Percentiles rank a stretch among this genome's conserved stretches.
phyloP scores from a whole-genome alignment of 2,113 vertebrate genomes.

The Chamaetylas fuelleborni region DNA sequence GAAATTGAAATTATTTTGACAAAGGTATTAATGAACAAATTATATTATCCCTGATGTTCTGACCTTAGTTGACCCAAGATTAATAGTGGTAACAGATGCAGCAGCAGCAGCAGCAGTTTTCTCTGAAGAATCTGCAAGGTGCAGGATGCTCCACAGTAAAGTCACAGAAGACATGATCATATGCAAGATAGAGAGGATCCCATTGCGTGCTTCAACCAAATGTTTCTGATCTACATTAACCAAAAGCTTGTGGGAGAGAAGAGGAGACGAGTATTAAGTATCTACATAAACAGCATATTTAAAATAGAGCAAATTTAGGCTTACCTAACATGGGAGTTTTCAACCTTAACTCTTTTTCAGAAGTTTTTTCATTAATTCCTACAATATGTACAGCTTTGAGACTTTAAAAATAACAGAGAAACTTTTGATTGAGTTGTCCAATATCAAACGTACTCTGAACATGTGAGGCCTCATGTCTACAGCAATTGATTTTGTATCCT shows the following conservation, averaged over 20 bases:
- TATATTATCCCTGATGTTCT: neutral
- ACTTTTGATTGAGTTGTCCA: neutral
- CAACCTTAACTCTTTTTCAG: neutral
- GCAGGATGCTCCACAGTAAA: conserved; percentile 91
- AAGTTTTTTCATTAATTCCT: neutral
- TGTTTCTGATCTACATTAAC: conserved; percentile 94
- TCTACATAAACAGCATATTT: neutral
- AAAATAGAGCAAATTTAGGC: neutral
- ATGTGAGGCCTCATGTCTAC: neutral
- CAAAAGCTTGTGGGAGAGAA: conserved; percentile 78
- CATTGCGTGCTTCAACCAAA: conserved; percentile 90
- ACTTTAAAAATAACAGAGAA: neutral
- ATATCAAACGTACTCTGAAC: neutral
- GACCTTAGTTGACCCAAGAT: conserved; percentile 97
- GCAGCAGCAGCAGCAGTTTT: conserved; percentile 84
- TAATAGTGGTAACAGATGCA: conserved; percentile 89
- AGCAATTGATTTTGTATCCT: neutral
- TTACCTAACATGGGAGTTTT: neutral
- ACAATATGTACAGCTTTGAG: neutral
- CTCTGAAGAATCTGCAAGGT: conserved; percentile 90
- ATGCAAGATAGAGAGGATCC: conserved; percentile 94
- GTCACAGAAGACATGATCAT: conserved; percentile 98
- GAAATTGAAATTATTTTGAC: neutral
- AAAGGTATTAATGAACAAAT: neutral
- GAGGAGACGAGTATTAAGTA: neutral